Evolutionary conservation across 2,888 invertebrate genomes (phyloP).

Genomic region (Phytoseiulus persimilis): DNA sequence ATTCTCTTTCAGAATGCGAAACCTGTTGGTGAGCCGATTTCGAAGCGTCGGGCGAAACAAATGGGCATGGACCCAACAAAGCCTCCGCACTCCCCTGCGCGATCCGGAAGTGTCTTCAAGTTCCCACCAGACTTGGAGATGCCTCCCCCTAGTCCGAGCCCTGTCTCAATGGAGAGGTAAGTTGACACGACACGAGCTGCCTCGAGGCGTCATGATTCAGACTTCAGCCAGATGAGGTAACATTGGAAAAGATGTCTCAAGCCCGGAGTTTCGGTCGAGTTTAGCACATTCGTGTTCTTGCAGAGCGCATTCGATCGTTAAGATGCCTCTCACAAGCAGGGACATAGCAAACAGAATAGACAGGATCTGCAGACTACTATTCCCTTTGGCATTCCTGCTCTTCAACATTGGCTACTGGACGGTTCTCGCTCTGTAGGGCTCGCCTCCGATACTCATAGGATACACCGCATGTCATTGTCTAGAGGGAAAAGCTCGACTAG

Average conservation of each 20-base stretch:
- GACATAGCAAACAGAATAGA: conserved; percentile 10
- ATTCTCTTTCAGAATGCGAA: not conserved
- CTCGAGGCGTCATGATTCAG: too few relatives aligned
- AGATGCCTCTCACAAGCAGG: conserved; percentile 23
- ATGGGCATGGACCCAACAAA: conserved; percentile 18
- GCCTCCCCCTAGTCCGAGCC: not conserved
- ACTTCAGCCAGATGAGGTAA: too few relatives aligned
- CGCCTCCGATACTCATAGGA: not conserved
- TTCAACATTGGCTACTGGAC: conserved; percentile 25
- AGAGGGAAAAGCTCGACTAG: too few relatives aligned
- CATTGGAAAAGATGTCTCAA: too few relatives aligned
- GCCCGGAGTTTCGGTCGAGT: too few relatives aligned
- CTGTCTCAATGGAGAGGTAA: not conserved
- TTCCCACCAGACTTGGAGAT: conserved; percentile 22
- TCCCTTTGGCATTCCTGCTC: conserved; percentile 8
- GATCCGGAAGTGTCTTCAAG: conserved; percentile 6
- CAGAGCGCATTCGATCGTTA: conserved; percentile 17
- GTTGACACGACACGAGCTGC: not conserved
- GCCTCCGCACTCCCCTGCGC: not conserved
- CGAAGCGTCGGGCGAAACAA: conserved; percentile 18
- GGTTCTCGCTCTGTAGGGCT: not conserved
- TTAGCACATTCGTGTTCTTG: not conserved
- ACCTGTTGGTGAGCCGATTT: conserved; percentile 22
- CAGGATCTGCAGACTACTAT: not conserved
- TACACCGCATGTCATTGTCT: not conserved